phyloP scores from a whole-genome alignment of 2,888 invertebrate species.

The Tricholauxania praeusta region DNA sequence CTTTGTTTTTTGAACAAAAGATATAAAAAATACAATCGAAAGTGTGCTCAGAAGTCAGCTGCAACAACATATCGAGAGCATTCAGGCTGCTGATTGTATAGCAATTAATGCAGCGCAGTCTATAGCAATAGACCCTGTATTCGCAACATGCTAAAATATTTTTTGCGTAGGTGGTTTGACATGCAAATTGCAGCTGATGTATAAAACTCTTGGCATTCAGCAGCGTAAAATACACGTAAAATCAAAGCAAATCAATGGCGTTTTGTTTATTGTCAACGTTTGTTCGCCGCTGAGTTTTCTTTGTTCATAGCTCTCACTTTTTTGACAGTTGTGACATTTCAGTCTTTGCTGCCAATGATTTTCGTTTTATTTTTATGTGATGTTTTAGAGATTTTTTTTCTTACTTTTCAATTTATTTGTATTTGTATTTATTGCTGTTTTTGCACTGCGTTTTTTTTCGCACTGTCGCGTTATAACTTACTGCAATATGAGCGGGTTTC shows the following conservation, averaged over 20 bases:
- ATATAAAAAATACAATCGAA: neutral
- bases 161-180: neutral
- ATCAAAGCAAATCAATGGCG: conserved; percentile 64
- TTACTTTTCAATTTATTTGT: neutral
- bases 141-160: no score
- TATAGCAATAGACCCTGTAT: no score
- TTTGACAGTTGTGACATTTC: conserved; percentile 33
- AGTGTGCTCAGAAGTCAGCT: conserved; percentile 23
- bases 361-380: neutral
- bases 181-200: conserved; percentile 26
- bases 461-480: no score
- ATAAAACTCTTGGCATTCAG: neutral
- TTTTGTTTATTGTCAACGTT: conserved; percentile 22
- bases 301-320: neutral
- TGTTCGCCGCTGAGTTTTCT: neutral
- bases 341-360: conserved; percentile 7
- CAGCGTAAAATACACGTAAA: conserved; percentile 41
- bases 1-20: no score
- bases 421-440: no score
- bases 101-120: no score
- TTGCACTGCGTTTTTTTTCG: no score
- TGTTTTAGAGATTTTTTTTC: neutral
- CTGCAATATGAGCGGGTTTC: no score
- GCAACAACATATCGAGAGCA: conserved; percentile 4
- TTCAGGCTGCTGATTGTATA: neutral